Percentiles rank a stretch among this genome's conserved stretches.
These are phyloP conservation scores for Andrena bucephala DNA, from an alignment of 2,888 invertebrate species.

Conservation along the genomic window DNA sequence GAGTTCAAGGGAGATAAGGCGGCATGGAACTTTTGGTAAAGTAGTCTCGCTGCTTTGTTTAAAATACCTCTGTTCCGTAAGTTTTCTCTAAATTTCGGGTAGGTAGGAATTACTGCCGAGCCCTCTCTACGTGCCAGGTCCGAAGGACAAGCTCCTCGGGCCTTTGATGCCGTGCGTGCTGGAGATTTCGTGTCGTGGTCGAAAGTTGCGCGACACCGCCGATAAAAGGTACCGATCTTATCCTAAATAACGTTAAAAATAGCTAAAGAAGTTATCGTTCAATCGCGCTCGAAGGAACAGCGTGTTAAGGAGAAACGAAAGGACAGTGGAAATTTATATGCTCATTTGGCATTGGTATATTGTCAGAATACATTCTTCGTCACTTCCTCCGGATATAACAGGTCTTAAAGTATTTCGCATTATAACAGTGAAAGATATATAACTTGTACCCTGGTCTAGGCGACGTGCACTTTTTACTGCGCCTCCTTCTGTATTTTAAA, in stretches of 20 bases:
- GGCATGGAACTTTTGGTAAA: neutral
- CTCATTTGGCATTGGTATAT: neutral
- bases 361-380: constrained; percentile 6
- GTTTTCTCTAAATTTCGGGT: neutral
- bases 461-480: neutral
- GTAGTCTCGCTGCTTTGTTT: neutral
- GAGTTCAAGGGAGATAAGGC: neutral
- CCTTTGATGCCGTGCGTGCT: constrained; percentile 43
- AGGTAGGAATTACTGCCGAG: neutral
- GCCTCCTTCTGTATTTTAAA: neutral
- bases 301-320: constrained; percentile 4
- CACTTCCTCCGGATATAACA: neutral
- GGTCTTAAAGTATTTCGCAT: neutral
- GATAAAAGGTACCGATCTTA: constrained; percentile 52
- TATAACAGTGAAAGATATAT: neutral
- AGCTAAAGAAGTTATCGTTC: constrained; percentile 15
- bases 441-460: neutral
- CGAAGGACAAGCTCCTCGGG: constrained; percentile 24
- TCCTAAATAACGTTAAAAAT: constrained; percentile 45
- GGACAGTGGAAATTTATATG: neutral
- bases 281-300: neutral
- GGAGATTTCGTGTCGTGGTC: constrained; percentile 40
- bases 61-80: neutral
- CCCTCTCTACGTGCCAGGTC: neutral
- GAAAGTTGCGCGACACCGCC: constrained; percentile 41